Conservation (phyloP, 2,888 invertebrate species). For the Hymenopus coronatus region DNA sequence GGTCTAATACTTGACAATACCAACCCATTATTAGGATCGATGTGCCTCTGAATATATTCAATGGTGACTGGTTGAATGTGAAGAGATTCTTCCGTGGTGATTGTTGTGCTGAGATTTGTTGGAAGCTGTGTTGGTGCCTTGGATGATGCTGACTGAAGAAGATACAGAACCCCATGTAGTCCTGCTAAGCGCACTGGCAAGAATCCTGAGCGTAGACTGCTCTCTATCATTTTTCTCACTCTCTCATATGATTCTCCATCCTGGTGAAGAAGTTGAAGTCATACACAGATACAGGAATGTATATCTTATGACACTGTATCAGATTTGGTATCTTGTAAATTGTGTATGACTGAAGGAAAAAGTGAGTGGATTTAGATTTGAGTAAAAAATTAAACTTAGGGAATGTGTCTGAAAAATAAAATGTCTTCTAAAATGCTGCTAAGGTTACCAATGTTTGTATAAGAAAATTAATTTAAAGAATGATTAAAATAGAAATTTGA, state of each 20-base stretch:
- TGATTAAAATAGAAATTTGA: too few relatives aligned
- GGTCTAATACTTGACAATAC: background rate
- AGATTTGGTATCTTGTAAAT: too few relatives aligned
- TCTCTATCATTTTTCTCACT: conserved; percentile 58
- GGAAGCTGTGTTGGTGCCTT: background rate
- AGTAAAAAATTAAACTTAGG: too few relatives aligned
- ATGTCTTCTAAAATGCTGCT: too few relatives aligned
- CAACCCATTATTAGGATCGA: conserved; percentile 42
- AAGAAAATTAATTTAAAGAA: too few relatives aligned
- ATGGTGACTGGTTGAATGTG: conserved; percentile 51
- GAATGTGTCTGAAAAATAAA: too few relatives aligned
- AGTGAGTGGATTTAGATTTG: too few relatives aligned
- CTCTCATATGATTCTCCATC: conserved; percentile 58
- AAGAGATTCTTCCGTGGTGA: conserved; percentile 49
- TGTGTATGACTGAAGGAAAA: too few relatives aligned
- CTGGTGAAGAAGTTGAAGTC: conserved; percentile 40
- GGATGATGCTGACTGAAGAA: conserved; percentile 57
- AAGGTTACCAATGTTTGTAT: too few relatives aligned
- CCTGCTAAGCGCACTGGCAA: conserved; percentile 60
- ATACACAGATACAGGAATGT: background rate
- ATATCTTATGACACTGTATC: background rate
- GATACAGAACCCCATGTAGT: conserved; percentile 64
- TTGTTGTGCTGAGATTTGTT: conserved; percentile 37
- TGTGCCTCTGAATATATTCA: conserved; percentile 54
- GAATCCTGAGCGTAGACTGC: conserved; percentile 60